These are phyloP conservation scores for Dicycla oo DNA, from an alignment of 2,888 invertebrate species.

Conservation along the genomic window DNA sequence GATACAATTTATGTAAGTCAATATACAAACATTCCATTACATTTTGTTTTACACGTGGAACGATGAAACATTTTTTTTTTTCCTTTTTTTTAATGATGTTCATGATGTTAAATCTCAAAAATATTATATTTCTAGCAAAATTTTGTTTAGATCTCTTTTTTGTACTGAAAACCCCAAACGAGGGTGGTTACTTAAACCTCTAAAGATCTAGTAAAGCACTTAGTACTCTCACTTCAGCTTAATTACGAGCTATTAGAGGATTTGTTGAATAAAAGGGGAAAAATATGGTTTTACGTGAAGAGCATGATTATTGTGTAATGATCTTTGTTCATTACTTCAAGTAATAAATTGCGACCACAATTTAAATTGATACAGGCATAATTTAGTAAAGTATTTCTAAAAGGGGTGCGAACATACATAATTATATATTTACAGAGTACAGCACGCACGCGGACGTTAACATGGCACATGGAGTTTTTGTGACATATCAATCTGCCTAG, in stretches of 20 bases:
- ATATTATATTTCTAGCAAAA: not conserved
- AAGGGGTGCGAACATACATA: not conserved
- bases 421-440: too few species aligned
- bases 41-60: not conserved
- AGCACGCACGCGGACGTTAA: not conserved
- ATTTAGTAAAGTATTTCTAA: constrained; percentile 18
- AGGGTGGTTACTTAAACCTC: constrained; percentile 3
- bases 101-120: not conserved
- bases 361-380: constrained; percentile 53
- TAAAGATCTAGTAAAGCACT: constrained; percentile 49
- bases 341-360: constrained; percentile 66
- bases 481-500: too few species aligned
- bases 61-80: not conserved
- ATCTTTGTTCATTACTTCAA: constrained; percentile 69
- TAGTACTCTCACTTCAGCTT: constrained; percentile 68
- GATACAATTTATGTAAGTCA: not conserved
- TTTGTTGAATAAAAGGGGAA: constrained; percentile 72
- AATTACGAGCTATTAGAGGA: constrained; percentile 77
- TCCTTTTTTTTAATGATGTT: not conserved
- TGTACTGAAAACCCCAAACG: not conserved
- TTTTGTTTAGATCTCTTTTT: not conserved
- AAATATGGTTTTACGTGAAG: constrained; percentile 73
- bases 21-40: not conserved
- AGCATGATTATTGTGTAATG: constrained; percentile 71
- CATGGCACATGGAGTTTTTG: not conserved